phyloP scores from a whole-genome alignment of 2,113 vertebrate species.

The Leptobrachium ailaonicum region DNA sequence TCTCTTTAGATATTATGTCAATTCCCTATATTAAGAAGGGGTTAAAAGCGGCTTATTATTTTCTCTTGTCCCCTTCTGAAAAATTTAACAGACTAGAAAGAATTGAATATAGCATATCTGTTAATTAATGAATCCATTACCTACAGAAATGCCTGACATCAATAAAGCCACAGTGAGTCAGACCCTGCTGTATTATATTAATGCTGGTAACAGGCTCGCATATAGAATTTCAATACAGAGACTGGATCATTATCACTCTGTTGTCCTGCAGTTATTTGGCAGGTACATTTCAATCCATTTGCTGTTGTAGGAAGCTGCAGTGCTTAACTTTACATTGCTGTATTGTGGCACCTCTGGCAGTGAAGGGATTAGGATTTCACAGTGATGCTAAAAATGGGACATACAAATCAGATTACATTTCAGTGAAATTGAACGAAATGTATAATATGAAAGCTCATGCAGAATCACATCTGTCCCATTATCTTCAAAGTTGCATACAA shows the following conservation, averaged over 20 bases:
- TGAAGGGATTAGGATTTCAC: constrained; percentile 33
- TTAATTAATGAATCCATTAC: background rate
- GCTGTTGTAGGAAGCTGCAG: constrained; percentile 7
- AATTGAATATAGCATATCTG: no score
- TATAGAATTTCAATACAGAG: constrained; percentile 13
- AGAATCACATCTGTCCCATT: constrained; percentile 31
- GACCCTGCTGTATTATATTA: background rate
- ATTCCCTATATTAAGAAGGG: no score
- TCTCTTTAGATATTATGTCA: no score
- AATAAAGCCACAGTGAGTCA: background rate
- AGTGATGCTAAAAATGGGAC: constrained; percentile 32
- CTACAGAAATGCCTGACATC: background rate
- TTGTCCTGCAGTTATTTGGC: constrained; percentile 24
- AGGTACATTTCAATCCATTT: constrained; percentile 27
- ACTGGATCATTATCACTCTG: constrained; percentile 17
- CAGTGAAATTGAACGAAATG: constrained; percentile 31
- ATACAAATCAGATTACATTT: constrained; percentile 45
- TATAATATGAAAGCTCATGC: constrained; percentile 32
- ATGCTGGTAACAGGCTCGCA: background rate
- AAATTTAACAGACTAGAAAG: no score
- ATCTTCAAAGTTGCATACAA: constrained; percentile 14
- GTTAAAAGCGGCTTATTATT: no score
- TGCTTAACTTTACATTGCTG: constrained; percentile 27
- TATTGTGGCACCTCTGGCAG: constrained; percentile 31
- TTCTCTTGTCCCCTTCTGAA: no score